Conservation (phyloP, 1,140 invertebrate genomes). For the Campoletis sonorensis region DNA sequence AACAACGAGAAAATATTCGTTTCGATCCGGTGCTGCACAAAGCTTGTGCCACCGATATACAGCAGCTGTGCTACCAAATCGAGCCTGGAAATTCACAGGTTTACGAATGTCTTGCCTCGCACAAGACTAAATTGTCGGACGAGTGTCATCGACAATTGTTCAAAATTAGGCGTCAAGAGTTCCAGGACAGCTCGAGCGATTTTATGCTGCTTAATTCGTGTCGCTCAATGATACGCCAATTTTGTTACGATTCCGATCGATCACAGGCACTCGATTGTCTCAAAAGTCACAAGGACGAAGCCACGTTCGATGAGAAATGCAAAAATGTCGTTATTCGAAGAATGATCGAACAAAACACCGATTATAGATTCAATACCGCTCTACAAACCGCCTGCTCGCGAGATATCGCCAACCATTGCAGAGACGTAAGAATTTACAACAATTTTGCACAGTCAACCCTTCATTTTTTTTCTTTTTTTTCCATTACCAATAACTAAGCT, state of each 20-base stretch:
- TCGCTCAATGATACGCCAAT: constrained; percentile 89
- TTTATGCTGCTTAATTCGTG: constrained; percentile 90
- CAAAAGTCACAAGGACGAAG: constrained; percentile 87
- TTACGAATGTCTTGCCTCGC: constrained; percentile 90
- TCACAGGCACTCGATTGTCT: constrained; percentile 84
- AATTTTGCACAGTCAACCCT: constrained; percentile 10
- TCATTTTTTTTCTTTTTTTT: constrained; percentile 54
- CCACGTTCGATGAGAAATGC: constrained; percentile 91
- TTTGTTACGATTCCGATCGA: constrained; percentile 84
- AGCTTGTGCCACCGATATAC: constrained; percentile 87
- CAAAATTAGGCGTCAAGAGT: constrained; percentile 89
- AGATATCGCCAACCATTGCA: constrained; percentile 83
- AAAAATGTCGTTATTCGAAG: constrained; percentile 90
- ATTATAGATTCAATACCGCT: constrained; percentile 94
- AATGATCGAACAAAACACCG: constrained; percentile 94
- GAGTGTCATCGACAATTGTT: constrained; percentile 89
- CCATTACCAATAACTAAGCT: constrained; percentile 37
- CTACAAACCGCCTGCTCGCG: constrained; percentile 86
- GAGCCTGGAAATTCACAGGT: constrained; percentile 89
- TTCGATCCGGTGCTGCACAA: constrained; percentile 89
- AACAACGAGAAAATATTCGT: constrained; percentile 90
- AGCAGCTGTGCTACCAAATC: constrained; percentile 83
- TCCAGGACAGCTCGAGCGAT: constrained; percentile 90
- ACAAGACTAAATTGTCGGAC: constrained; percentile 82
- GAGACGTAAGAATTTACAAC: constrained; percentile 75